Base-by-base conservation (phyloP, 2,113 vertebrate genomes). In the Thomomys bottae region DNA sequence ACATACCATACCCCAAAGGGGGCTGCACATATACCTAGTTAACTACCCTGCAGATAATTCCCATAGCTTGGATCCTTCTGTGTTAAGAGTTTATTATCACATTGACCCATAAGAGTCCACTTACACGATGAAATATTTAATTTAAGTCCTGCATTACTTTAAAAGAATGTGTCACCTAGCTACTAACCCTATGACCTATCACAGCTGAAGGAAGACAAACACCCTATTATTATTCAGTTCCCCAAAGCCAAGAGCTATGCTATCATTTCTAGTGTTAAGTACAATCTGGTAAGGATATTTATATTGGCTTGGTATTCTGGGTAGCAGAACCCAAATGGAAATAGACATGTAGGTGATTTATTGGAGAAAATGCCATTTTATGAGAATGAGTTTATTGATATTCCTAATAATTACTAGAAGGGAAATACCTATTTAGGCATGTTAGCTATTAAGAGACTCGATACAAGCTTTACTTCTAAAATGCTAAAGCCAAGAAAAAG, bases 301-400 rank as follows among this genome's bases (percentile, higher is more conserved):
- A 6, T 66, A 57, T 75, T 40, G 70, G 11, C 75, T 87, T 68
- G 64, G 6, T 70, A 73, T 87, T 75, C 68, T 80, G 42, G 28
- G 15, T 89, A 77, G 24, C 38, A 76, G 68, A 72, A 91, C 26
- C 42, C 38, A 61, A 91, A 70, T 75, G 28, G 32, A 89, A 89
- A 42, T 73, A 40, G 10, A 88, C 54, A 17, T 86, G 1, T 4
- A 66, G 14, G 38, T 54, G 36, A 67, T 80, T 89, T 87, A 64
- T 23, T 78, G 67, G 32, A 61, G 77, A 76, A 94, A 89, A 84
- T 61, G 23, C 5, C 28, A 84, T 34, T 90, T 78, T 73, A 78
- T 66, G 73, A 83, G 40, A 86, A 61, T 81, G 21, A 67, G 9
- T 88, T 91, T 82, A 40, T 91, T 94, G 88, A 91, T 21, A 57